A percentile compares a stretch with the other conserved stretches of the same genome.
These are phyloP conservation scores for Tricholaema leucomelas DNA, from an alignment of 2,113 vertebrate species.

Conservation along the genomic window DNA sequence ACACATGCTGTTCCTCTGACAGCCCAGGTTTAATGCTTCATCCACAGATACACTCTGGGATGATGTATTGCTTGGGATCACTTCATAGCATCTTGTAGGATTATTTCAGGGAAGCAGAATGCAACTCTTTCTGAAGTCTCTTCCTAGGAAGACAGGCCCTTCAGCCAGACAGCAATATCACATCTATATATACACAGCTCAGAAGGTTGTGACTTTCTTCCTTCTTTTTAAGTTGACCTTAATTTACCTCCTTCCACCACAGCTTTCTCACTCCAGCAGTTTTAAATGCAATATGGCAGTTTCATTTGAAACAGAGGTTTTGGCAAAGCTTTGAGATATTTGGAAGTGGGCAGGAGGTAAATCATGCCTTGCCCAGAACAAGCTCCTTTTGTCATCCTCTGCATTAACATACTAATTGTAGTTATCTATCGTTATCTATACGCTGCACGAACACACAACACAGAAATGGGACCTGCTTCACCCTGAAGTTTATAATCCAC, in stretches of 20 bases:
- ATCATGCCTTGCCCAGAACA: neutral
- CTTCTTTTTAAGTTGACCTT: neutral
- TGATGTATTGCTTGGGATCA: neutral
- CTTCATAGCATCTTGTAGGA: neutral
- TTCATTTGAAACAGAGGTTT: neutral
- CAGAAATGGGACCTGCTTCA: neutral
- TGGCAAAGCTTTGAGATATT: neutral
- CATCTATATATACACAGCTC: neutral
- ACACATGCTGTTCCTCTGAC: neutral
- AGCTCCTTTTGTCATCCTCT: neutral
- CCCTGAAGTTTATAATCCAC: neutral
- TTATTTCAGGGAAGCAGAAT: neutral
- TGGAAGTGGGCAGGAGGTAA: neutral
- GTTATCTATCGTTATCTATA: neutral
- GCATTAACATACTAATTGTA: neutral
- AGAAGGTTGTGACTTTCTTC: neutral
- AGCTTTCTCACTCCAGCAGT: neutral
- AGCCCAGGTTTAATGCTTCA: neutral
- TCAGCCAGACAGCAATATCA: neutral
- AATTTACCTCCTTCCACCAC: neutral
- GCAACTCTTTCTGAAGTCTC: neutral
- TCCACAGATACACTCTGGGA: neutral
- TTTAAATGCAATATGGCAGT: neutral
- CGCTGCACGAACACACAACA: neutral
- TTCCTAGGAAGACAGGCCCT: neutral